Percentiles rank a stretch among this genome's conserved stretches.
Conservation (phyloP, 2,113 vertebrate genomes). For the Puntigrus tetrazona region DNA sequence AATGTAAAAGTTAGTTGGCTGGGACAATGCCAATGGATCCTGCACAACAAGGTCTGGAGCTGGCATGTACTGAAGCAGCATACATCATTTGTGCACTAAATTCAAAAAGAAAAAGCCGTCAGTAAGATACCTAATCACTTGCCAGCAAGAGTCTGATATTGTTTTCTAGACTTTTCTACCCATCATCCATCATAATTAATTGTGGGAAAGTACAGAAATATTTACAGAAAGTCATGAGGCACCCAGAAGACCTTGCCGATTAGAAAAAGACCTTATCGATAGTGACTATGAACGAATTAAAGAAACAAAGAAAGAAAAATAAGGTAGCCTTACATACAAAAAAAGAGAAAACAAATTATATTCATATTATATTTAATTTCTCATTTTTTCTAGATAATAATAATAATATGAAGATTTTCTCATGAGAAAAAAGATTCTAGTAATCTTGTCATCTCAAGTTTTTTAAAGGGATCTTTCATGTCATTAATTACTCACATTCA, state of each 20-base stretch:
- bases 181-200: constrained; percentile 13
- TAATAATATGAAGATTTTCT: not conserved
- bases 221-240: not conserved
- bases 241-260: not conserved
- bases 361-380: too few relatives aligned
- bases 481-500: too few relatives aligned
- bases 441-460: not conserved
- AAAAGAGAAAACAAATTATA: too few relatives aligned
- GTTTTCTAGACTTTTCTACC: constrained; percentile 6
- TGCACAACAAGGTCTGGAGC: not conserved
- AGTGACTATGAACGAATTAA: too few relatives aligned
- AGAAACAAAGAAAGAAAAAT: too few relatives aligned
- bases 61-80: not conserved
- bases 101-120: constrained; percentile 11
- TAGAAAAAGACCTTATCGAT: not conserved
- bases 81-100: not conserved
- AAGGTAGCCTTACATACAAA: too few relatives aligned
- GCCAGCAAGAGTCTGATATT: constrained; percentile 10
- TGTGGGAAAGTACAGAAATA: constrained; percentile 20
- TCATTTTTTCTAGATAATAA: not conserved
- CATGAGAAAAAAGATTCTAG: not conserved
- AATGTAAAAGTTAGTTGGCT: not conserved
- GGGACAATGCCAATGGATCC: not conserved
- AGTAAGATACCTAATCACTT: not conserved
- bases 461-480: not conserved